Evolutionary conservation across 1,140 invertebrate genomes (phyloP), one percentile per base, ranked within the genome.

Genomic region (Propsilocerus akamusi): DNA sequence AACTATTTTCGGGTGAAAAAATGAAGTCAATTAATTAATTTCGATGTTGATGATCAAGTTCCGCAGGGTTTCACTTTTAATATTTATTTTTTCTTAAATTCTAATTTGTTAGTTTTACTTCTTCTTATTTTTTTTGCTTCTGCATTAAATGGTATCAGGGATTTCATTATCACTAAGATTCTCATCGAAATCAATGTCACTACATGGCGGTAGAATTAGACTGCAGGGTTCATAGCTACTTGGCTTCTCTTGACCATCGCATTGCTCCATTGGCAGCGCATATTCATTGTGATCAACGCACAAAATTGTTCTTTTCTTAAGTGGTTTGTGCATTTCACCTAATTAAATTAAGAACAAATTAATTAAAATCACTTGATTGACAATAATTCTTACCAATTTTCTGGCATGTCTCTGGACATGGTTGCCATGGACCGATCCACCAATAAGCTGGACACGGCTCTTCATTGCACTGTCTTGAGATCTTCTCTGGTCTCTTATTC

Each of bases 351-450:
- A 3, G 12, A 47, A 26, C 12, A 17, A 32, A 30, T 34, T 32
- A 20, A 34, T 26, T 53, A 8, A 48, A 28, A 14, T 10, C 20
- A 8, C 12, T 26, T 23, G 17, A 23, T 20, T 25, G 6, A 25
- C 26, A 52, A 47, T n/a, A n/a, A 10, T 12, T n/a, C 17, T 53
- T 24, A 25, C 55, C 59, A 5, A 51, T 25, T 28, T 53, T 56
- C 3, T 57, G 57, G 57, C 85, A 89, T 2, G 77, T 82, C 0
- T 80, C 72, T 2, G 84, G 79, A 57, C 86, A 90, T 53, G 80
- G 75, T 57, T 86, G 81, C 86, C 86, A 90, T 0, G 80, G 80
- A 2, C 85, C 84, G 4, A 76, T 67, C 81, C 81, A 84, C 83
- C 83, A 86, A 56, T 77, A 77, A 0, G 78, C 77, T 4, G 81